Percentiles rank a stretch among this genome's conserved stretches.
These are phyloP conservation scores for Dendroctonus ponderosae DNA, from an alignment of 1,140 invertebrate genomes.

Conservation along the genomic window DNA sequence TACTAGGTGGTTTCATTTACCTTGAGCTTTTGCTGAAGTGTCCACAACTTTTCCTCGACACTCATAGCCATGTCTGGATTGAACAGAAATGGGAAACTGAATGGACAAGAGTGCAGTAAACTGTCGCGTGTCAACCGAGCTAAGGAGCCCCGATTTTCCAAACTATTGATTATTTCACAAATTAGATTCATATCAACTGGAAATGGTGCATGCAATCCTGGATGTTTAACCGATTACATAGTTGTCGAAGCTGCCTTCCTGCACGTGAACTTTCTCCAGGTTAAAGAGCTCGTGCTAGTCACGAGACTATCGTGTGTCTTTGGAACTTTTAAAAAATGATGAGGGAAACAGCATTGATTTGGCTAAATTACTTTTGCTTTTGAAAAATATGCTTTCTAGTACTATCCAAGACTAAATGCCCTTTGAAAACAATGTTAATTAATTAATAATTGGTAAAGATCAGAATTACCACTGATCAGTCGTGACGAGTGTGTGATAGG, in stretches of 20 bases:
- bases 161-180: constrained; percentile 44
- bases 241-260: not conserved
- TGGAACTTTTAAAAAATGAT: too few species aligned
- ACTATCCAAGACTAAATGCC: too few species aligned
- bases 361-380: too few species aligned
- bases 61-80: constrained; percentile 18
- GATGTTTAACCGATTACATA: constrained; percentile 3
- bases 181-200: constrained; percentile 40
- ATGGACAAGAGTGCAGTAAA: constrained; percentile 16
- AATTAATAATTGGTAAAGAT: too few species aligned
- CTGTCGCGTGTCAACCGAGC: constrained; percentile 42
- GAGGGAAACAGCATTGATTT: too few species aligned
- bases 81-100: constrained; percentile 2
- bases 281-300: too few species aligned
- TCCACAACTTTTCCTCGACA: constrained; percentile 40
- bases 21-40: constrained; percentile 41
- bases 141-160: constrained; percentile 10
- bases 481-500: too few species aligned
- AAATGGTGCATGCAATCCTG: constrained; percentile 36
- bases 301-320: too few species aligned
- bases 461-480: too few species aligned
- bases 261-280: too few species aligned
- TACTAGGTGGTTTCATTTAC: constrained; percentile 24
- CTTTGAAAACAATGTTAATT: too few species aligned
- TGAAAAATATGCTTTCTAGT: too few species aligned